Evolutionary conservation across 1,140 invertebrate genomes (phyloP), one percentile per base, ranked within the genome.

Genomic region (Amyelois transitella): DNA sequence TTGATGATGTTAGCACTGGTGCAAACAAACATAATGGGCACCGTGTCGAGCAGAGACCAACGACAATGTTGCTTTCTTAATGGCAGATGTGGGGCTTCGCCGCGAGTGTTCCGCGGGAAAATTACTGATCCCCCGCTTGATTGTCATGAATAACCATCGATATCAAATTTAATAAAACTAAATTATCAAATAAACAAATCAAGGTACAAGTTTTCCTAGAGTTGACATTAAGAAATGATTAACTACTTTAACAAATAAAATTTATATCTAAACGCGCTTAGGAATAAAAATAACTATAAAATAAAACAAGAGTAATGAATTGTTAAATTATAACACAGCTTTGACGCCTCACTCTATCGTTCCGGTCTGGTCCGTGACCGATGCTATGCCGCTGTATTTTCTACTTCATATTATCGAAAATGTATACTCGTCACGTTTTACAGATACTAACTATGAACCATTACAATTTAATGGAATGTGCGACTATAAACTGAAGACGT

Each of bases 261-360:
- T 72, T 81, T 86, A 86, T 61, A 80, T 86, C 85, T 88, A 88
- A 88, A 88, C 80, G 61, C 57, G 70, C 81, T 78, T 85, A 86
- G 60, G 65, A 82, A 85, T 85, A 87, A 88, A 71, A 79, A 87
- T 85, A 81, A 85, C 80, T 86, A 88, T 82, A 81, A 88, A 84
- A 86, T 86, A 88, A 85, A 86, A 83, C 79, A 87, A 47, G 77
- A 81, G 77, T 82, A 85, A 77, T 83, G 79, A 79, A 84, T 81
- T 81, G 78, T 86, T 87, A 86, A 83, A 84, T 84, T 80, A 84
- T 88, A 88, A 86, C 84, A 88, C 84, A 88, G 84, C 77, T 83
- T 83, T 82, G 69, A 75, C 73, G 75, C 76, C 75, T 77, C 74
- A 73, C 77, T 78, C 71, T 75, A 67, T 72, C 69, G 72, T 77